A percentile compares a stretch with the other conserved stretches of the same genome.
Evolutionary conservation across 2,888 invertebrate species (phyloP).

Genomic region (Reticulitermes lucifugus): DNA sequence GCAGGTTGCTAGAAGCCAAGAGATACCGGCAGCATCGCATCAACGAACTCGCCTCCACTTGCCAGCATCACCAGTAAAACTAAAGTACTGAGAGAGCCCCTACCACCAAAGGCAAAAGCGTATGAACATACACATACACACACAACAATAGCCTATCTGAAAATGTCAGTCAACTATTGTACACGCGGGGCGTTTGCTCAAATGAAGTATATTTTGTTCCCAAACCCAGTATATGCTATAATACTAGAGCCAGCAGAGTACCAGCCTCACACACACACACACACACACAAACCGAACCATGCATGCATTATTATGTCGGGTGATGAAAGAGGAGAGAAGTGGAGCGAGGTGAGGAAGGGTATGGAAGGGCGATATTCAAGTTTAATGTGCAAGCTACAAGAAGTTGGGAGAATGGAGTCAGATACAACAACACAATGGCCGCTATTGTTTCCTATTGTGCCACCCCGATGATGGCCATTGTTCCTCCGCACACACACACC

Average conservation of each 20-base stretch:
- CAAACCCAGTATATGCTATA: constrained; percentile 49
- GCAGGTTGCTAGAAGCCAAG: constrained; percentile 37
- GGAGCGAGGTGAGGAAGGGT: constrained; percentile 37
- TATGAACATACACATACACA: constrained; percentile 39
- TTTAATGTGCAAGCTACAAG: constrained; percentile 51
- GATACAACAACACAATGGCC: constrained; percentile 51
- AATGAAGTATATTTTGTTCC: constrained; percentile 54
- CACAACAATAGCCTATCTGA: constrained; percentile 52
- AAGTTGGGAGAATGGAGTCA: constrained; percentile 52
- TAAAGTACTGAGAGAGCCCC: constrained; percentile 47
- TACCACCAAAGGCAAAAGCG: constrained; percentile 34
- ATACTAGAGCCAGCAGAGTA: constrained; percentile 45
- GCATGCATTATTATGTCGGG: constrained; percentile 50
- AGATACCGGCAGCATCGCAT: constrained; percentile 27
- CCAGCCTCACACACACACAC: constrained; percentile 30
- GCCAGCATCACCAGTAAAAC: constrained; percentile 48
- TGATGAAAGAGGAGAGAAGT: constrained; percentile 14
- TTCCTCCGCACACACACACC: constrained; percentile 37
- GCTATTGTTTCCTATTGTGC: constrained; percentile 51
- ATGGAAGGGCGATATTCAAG: constrained; percentile 50
- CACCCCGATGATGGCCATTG: constrained; percentile 51
- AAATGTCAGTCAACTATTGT: constrained; percentile 53
- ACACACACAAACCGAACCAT: constrained; percentile 36
- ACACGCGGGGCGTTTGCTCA: constrained; percentile 52
- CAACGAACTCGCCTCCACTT: constrained; percentile 35